Percentiles rank a stretch among this genome's conserved stretches.
Evolutionary conservation across 2,113 vertebrate species (phyloP).

Genomic region (Gorsachius goisagi): DNA sequence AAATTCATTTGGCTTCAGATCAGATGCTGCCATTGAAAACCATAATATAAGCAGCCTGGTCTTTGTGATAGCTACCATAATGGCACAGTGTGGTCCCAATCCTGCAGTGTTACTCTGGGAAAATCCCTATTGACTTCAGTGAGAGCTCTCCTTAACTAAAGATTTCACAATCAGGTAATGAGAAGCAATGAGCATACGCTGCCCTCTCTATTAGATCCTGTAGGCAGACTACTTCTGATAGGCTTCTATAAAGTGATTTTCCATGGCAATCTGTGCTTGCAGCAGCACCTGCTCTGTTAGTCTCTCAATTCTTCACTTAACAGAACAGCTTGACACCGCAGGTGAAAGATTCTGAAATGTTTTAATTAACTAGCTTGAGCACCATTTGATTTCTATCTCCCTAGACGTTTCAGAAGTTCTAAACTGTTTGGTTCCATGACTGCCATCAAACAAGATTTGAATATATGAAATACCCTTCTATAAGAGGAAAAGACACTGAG

Average conservation of each 20-base stretch:
- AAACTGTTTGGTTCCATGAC: not conserved
- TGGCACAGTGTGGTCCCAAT: conserved; percentile 57
- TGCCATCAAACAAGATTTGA: conserved; percentile 25
- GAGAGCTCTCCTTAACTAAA: not conserved
- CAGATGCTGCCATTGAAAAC: conserved; percentile 19
- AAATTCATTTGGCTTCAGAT: conserved; percentile 43
- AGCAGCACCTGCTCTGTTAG: conserved; percentile 49
- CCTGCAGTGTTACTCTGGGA: conserved; percentile 29
- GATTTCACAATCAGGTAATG: conserved; percentile 45
- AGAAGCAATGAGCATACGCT: conserved; percentile 43
- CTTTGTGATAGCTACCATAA: conserved; percentile 48
- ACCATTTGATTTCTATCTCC: conserved; percentile 53
- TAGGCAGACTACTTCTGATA: conserved; percentile 42
- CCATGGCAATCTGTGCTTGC: conserved; percentile 37
- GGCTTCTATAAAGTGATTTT: conserved; percentile 47
- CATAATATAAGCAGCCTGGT: not conserved
- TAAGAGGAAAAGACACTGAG: not conserved
- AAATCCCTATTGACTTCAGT: conserved; percentile 51
- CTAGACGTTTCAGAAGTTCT: conserved; percentile 30
- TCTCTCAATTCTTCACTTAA: conserved; percentile 43
- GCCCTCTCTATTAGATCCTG: conserved; percentile 61
- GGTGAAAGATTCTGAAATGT: conserved; percentile 66
- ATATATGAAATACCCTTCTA: not conserved
- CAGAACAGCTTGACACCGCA: conserved; percentile 54
- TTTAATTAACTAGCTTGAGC: conserved; percentile 65